These are phyloP conservation scores for Prochilodus magdalenae DNA, from an alignment of 2,113 vertebrate genomes.

Conservation along the genomic window DNA sequence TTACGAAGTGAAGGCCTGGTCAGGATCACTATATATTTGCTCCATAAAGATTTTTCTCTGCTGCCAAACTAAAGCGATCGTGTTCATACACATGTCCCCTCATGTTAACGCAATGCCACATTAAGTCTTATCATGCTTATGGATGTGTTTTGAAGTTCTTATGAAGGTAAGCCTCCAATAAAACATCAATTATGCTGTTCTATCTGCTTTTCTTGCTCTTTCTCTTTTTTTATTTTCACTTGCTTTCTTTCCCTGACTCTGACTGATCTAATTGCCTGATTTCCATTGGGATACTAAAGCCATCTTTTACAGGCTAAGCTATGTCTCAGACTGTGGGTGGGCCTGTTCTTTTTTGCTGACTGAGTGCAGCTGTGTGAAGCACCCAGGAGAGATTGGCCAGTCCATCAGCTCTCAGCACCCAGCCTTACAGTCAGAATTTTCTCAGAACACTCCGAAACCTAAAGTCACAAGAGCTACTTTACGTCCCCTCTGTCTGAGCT, in stretches of 20 bases:
- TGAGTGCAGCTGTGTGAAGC: constrained; percentile 78
- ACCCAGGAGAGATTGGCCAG: constrained; percentile 64
- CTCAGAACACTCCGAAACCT: constrained; percentile 1
- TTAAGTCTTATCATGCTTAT: too few species aligned
- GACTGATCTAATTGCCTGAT: constrained; percentile 71
- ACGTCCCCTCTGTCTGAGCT: constrained; percentile 15
- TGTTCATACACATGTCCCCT: too few species aligned
- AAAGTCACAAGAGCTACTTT: constrained; percentile 27
- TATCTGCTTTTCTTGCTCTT: neutral
- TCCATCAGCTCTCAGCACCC: constrained; percentile 63
- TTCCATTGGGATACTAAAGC: constrained; percentile 64
- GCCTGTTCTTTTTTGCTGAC: constrained; percentile 66
- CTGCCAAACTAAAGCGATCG: too few species aligned
- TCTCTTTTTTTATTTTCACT: too few species aligned
- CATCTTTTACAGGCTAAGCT: constrained; percentile 68
- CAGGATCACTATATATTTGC: too few species aligned
- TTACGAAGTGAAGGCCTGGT: too few species aligned
- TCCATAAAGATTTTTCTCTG: too few species aligned
- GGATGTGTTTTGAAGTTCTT: too few species aligned
- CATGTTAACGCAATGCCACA: too few species aligned
- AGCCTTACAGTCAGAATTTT: neutral
- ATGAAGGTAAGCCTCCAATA: too few species aligned
- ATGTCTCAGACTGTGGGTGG: constrained; percentile 69
- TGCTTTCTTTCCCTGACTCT: constrained; percentile 41
- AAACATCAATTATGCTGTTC: neutral